Base-by-base conservation (phyloP, 1,140 invertebrate species). In the Hypothenemus hampei region DNA sequence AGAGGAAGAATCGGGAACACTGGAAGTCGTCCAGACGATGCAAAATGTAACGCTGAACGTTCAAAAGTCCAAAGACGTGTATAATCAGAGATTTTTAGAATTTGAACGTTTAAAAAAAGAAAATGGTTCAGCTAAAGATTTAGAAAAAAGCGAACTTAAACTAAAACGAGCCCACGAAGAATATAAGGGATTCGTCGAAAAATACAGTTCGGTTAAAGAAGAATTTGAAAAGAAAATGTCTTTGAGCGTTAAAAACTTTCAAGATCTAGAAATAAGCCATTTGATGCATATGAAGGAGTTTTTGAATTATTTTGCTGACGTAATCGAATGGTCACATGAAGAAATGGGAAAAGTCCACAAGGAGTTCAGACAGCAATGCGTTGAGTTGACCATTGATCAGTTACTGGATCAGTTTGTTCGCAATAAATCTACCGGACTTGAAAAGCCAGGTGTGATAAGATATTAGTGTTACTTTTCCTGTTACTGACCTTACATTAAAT, bases 191-290 rank as follows among this genome's bases (percentile, higher is more conserved):
- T 78, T 93, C 47, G 82, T 94, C 40, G 91, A 95, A 41, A 97
- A 96, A 73, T 95, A 97, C 69, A 83, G 81, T 57, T 73, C 79
- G 13, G 84, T 92, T 46, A 86, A 93, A 70, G 89, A 91, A 61
- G 91, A 95, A 64, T 97, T 96, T 77, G 91, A 96, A 74, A 83
- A 83, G 57, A 94, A 93, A 76, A 97, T 97, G 93, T 87, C 87
- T 18, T 79, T 85, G 58, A 92, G 93, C 24, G 96, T 93, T 75
- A 87, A 86, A 85, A 87, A 91, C 69, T 97, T 97, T 71, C 93
- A 97, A 81, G 88, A 91, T 72, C 82, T 96, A 18, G 93, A 97
- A 74, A 89, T 93, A 67, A 81, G 84, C 45, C 92, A 97, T 75
- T 75, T 97, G 59, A 87, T 84, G 63, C 91, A 95, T 70, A 96